phyloP scores from a whole-genome alignment of 2,888 invertebrate genomes.

The Mythimna pallens region DNA sequence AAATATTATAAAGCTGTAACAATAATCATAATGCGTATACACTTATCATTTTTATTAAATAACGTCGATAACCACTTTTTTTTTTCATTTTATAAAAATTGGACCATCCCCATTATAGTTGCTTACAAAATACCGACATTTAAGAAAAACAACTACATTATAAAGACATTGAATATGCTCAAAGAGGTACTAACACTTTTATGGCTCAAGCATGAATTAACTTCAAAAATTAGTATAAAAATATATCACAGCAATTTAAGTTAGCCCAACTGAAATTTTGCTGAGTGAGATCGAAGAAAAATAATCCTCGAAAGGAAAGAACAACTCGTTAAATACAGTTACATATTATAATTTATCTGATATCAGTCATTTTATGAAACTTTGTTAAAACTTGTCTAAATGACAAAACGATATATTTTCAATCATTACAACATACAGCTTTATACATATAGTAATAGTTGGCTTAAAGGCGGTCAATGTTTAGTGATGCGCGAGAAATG shows the following conservation, averaged over 20 bases:
- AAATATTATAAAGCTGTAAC: slow-evolving; percentile 37
- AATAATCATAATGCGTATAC: slow-evolving; percentile 40
- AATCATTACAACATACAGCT: slow-evolving; percentile 59
- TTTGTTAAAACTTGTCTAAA: slow-evolving; percentile 65
- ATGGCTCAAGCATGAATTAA: slow-evolving; percentile 77
- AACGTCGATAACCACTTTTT: slow-evolving; percentile 34
- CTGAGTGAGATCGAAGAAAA: slow-evolving; percentile 68
- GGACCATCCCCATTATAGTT: slow-evolving; percentile 79
- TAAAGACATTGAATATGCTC: slow-evolving; percentile 73
- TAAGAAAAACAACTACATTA: slow-evolving; percentile 76
- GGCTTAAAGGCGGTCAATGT: slow-evolving; percentile 68
- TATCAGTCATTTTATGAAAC: slow-evolving; percentile 70
- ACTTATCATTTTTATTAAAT: slow-evolving; percentile 33
- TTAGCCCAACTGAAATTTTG: slow-evolving; percentile 81
- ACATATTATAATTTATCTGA: slow-evolving; percentile 72
- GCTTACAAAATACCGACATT: slow-evolving; percentile 72
- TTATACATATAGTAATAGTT: slow-evolving; percentile 65
- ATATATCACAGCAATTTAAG: slow-evolving; percentile 89
- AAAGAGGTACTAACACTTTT: slow-evolving; percentile 76
- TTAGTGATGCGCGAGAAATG: slow-evolving; percentile 58
- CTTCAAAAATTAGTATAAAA: slow-evolving; percentile 85
- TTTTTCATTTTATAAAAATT: slow-evolving; percentile 67
- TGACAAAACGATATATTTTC: slow-evolving; percentile 61
- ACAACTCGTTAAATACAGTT: slow-evolving; percentile 67
- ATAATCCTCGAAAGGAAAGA: slow-evolving; percentile 68